Conservation (phyloP, 2,888 invertebrate genomes). For the Chalcis sispes region DNA sequence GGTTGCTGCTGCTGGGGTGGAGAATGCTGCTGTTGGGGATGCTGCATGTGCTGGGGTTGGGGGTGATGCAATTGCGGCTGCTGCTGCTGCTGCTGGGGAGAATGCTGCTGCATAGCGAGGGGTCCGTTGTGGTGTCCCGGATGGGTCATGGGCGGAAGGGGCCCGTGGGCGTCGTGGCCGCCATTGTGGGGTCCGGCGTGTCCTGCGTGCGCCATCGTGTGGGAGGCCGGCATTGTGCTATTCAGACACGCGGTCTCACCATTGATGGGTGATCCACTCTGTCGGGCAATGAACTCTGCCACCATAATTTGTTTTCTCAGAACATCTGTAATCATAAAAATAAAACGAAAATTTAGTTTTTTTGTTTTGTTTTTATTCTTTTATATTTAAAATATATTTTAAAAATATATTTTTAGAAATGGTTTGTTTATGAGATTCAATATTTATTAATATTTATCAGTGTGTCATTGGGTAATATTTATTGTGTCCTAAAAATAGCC, state of each 20-base stretch:
- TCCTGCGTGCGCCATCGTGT: conserved; percentile 73
- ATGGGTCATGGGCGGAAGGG: conserved; percentile 71
- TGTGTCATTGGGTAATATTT: too few relatives aligned
- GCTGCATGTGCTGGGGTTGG: conserved; percentile 60
- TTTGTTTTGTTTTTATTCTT: not conserved
- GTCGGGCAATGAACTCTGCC: conserved; percentile 89
- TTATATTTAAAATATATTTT: not conserved
- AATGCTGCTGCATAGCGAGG: conserved; percentile 64
- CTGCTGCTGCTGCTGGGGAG: conserved; percentile 65
- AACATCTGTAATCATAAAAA: conserved; percentile 70
- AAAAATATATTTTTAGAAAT: not conserved
- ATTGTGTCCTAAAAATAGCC: too few relatives aligned
- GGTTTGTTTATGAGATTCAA: too few relatives aligned
- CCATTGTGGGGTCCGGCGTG: conserved; percentile 64
- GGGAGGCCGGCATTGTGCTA: conserved; percentile 74
- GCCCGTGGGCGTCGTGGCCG: conserved; percentile 70
- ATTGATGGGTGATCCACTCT: conserved; percentile 82
- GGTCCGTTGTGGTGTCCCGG: conserved; percentile 68
- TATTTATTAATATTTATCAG: too few relatives aligned
- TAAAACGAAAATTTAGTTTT: not conserved
- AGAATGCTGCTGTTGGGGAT: conserved; percentile 62
- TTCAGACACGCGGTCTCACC: conserved; percentile 82
- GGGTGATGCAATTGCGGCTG: conserved; percentile 59
- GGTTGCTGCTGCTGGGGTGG: conserved; percentile 75
- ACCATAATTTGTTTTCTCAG: conserved; percentile 84